A percentile compares a stretch with the other conserved stretches of the same genome.
Conservation (phyloP, 2,888 invertebrate genomes). For the Steinernema scapterisci region DNA sequence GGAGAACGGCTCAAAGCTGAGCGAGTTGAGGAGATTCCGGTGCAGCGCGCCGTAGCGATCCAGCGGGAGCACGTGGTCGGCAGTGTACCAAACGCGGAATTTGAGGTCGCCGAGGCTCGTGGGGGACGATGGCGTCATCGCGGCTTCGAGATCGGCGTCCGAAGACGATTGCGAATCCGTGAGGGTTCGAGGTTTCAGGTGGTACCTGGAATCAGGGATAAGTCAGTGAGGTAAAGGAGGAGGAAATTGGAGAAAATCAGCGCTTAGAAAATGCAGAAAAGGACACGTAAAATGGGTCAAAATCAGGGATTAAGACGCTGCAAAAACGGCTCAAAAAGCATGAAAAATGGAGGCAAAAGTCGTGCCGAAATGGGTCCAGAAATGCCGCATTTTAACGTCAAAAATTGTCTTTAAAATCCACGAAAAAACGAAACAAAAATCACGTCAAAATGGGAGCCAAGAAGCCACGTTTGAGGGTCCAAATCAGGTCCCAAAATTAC, state of each 20-base stretch:
- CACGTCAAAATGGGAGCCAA: too few relatives aligned
- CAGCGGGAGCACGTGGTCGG: constrained; percentile 53
- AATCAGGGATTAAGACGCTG: too few relatives aligned
- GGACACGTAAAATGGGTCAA: too few relatives aligned
- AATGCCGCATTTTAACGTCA: too few relatives aligned
- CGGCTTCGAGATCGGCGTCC: constrained; percentile 21
- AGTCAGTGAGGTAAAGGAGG: not conserved
- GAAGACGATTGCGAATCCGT: constrained; percentile 8
- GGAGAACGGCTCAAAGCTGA: constrained; percentile 47
- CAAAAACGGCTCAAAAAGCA: too few relatives aligned
- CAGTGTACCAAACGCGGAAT: constrained; percentile 41
- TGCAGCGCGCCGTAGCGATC: constrained; percentile 47
- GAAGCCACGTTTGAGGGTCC: too few relatives aligned
- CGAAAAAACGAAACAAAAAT: too few relatives aligned
- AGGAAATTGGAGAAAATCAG: not conserved
- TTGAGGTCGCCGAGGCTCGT: constrained; percentile 20
- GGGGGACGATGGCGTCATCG: constrained; percentile 23
- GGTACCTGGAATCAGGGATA: constrained; percentile 1
- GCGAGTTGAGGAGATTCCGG: constrained; percentile 40
- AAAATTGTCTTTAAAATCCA: too few relatives aligned
- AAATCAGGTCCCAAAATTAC: too few relatives aligned
- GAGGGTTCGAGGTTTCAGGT: constrained; percentile 5
- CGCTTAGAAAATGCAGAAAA: not conserved
- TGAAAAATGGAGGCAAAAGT: too few relatives aligned
- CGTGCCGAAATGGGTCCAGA: too few relatives aligned